Base-by-base conservation (phyloP, 1,140 invertebrate genomes). In the Trichonephila clavipes region DNA sequence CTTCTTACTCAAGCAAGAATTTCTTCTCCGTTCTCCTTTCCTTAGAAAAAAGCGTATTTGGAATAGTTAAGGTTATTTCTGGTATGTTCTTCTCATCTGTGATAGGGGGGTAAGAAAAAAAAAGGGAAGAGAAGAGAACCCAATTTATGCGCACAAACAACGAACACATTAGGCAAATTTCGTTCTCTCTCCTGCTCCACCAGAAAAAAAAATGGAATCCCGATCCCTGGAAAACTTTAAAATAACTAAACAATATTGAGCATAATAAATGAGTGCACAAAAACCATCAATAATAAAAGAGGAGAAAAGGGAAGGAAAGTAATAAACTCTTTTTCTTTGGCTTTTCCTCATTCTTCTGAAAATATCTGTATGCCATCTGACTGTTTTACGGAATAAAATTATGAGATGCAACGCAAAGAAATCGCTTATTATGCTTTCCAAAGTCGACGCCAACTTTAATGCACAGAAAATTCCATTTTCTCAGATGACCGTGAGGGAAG, bases 181-280 rank as follows among this genome's bases (percentile, higher is more conserved):
- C 90, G 77, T 58, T 92, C 81, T 34, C 72, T 72, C 69, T 72
- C 44, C 44, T 59, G 44, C 82, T 21, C 14, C 82, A 59, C 58
- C 24, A 85, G 34, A 24, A 58, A 85, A 85, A 85, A 58, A 85
- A 61, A 85, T 19, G 51, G 82, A 59, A 85, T 85, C 58, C 82
- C 82, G 58, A 59, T 85, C 59, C 59, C 34, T 34, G 86, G 19
- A 92, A 92, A 92, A 92, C 90, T 92, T 92, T 92, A 92, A 92
- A 92, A 92, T 92, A 92, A 92, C 90, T 92, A 92, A 92, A 92
- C 90, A 92, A 92, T 92, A 92, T 92, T 92, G 90, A 92, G 90
- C 90, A 92, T 92, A 92, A 92, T 92, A 92, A 92, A 92, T 92
- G 90, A 92, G 81, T 66, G 90, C 77, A 83, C 90, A 92, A 92